phyloP scores from a whole-genome alignment of 92 coral and sea anemone species.

The Hydrozoanthus gracilis region DNA sequence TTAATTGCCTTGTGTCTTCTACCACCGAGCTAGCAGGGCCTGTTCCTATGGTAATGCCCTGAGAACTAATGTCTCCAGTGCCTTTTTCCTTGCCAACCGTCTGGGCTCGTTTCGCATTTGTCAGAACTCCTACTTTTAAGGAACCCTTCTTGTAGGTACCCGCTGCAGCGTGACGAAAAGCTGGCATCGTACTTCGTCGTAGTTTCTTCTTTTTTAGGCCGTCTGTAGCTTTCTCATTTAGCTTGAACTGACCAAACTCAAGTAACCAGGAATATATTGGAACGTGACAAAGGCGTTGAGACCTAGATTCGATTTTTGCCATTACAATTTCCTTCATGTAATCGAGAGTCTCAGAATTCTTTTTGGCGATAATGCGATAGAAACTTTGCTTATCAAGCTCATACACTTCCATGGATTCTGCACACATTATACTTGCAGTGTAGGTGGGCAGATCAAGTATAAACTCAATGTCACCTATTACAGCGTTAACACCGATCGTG shows the following conservation, averaged over 20 bases:
- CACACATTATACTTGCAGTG: conserved; percentile 82
- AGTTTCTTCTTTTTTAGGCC: conserved; percentile 1
- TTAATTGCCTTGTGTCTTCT: conserved; percentile 6
- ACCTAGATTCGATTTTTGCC: conserved; percentile 61
- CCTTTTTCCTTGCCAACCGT: neutral
- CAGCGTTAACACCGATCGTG: conserved; percentile 86
- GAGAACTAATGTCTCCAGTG: neutral
- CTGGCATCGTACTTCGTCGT: neutral
- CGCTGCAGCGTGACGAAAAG: neutral
- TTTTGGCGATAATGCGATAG: conserved; percentile 69
- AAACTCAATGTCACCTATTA: conserved; percentile 92
- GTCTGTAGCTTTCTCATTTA: neutral
- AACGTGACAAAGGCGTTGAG: conserved; percentile 53
- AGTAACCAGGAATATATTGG: conserved; percentile 68
- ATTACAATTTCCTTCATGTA: conserved; percentile 61
- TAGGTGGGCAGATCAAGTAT: conserved; percentile 75
- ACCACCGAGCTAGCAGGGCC: neutral
- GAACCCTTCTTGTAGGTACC: neutral
- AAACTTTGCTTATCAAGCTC: conserved; percentile 84
- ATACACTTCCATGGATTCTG: conserved; percentile 78
- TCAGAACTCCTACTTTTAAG: neutral
- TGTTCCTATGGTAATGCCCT: neutral
- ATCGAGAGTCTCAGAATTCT: conserved; percentile 71
- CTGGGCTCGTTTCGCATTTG: neutral
- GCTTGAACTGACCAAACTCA: conserved; percentile 47